Conservation (phyloP, 2,888 invertebrate genomes). For the Melanargia galathea region DNA sequence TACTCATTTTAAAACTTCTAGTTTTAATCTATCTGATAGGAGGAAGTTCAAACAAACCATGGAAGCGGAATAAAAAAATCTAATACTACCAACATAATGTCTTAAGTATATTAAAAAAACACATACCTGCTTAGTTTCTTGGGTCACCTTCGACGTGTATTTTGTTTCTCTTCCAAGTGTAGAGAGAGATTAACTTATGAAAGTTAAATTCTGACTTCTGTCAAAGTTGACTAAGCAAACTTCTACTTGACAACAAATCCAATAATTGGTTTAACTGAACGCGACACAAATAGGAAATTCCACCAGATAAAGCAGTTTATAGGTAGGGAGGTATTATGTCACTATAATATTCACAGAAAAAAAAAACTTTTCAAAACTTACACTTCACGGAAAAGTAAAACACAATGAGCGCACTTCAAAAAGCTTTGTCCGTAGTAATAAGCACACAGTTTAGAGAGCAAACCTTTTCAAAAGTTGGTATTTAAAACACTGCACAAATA, state of each 20-base stretch:
- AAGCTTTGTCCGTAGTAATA: conserved; percentile 24
- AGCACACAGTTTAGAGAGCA: conserved; percentile 38
- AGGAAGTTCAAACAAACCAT: not conserved
- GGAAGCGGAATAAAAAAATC: not conserved
- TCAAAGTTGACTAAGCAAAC: conserved; percentile 46
- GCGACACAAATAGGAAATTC: conserved; percentile 52
- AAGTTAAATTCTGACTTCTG: conserved; percentile 41
- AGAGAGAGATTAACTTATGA: conserved; percentile 15
- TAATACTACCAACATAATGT: no score
- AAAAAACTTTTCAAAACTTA: conserved; percentile 60
- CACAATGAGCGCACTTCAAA: conserved; percentile 35
- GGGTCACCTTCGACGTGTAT: not conserved
- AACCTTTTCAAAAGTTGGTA: conserved; percentile 46
- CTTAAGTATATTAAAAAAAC: no score
- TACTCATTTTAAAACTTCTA: no score
- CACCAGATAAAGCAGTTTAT: conserved; percentile 44
- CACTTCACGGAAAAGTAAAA: conserved; percentile 61
- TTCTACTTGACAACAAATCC: conserved; percentile 54
- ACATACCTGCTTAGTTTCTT: conserved; percentile 19
- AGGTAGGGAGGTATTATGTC: conserved; percentile 48
- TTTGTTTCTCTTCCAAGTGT: conserved; percentile 6
- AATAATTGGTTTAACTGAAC: conserved; percentile 45
- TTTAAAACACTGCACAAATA: conserved; percentile 66
- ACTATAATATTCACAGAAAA: conserved; percentile 50
- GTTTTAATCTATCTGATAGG: no score